Evolutionary conservation across 2,113 vertebrate species (phyloP), one percentile per base, ranked within the genome.

Genomic region (Sminthopsis crassicaudata): DNA sequence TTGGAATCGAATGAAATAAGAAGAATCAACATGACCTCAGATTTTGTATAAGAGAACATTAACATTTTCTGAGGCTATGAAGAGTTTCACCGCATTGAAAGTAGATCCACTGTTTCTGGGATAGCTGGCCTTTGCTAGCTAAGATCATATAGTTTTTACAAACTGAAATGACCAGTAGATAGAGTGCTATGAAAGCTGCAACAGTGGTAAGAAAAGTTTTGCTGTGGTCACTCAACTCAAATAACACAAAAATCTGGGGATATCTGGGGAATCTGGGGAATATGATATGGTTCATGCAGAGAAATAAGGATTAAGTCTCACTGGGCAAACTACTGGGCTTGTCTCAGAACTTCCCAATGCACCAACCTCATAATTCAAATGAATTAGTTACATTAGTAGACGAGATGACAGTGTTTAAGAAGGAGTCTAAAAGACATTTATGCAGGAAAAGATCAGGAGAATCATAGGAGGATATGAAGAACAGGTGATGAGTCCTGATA

Each of bases 1-100:
- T 97, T 96, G 97, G 97, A 96, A 97, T 93, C 95, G 90, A 97
- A 93, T 94, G 90, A 96, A 97, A 94, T 96, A 92, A 95, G 95
- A 97, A 95, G 93, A 94, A 90, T 93, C 53, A 46, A 90, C 91
- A 89, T 96, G 96, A 97, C 96, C 96, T 92, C 95, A 8, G 53
- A 95, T 93, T 51, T 89, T 90, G n/a, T 88, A n/a, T 52, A 48
- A 94, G 12, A 95, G 91, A 97, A 94, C 46, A 27, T 36, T 94
- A 94, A 93, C n/a, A 5, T 94, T 96, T 67, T 95, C 52, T 91
- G 67, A 97, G 46, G 90, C 51, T 51, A 23, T 90, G 55, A 53
- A 93, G 53, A 14, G 92, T 95, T 90, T 90, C 60, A 95, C 94
- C 93, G 14, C 89, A 53, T 27, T 94, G 91, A 53, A 90, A 94